Evolutionary conservation across 2,113 vertebrate genomes (phyloP).

Genomic region (Pedetes capensis): DNA sequence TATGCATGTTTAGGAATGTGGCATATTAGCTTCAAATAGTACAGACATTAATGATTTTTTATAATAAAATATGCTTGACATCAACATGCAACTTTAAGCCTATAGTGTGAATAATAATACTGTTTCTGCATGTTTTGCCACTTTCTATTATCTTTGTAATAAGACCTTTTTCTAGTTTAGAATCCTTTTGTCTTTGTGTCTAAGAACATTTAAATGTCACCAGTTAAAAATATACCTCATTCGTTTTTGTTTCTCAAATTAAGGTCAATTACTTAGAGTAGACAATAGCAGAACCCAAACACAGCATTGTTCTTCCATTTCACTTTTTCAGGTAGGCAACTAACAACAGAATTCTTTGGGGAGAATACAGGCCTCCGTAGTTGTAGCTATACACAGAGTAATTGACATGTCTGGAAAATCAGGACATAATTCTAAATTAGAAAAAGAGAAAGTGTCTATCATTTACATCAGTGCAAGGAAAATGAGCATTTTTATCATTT

Average conservation of each 20-base stretch:
- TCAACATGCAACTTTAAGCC: not conserved
- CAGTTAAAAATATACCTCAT: not conserved
- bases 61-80: not conserved
- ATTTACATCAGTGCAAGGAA: not conserved
- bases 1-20: not conserved
- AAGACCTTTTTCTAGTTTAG: not conserved
- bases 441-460: not conserved
- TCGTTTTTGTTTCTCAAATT: slow-evolving; percentile 18
- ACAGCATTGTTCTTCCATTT: not conserved
- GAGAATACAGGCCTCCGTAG: not conserved
- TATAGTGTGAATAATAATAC: not conserved
- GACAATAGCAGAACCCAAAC: not conserved
- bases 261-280: not conserved
- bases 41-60: not conserved
- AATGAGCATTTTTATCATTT: not conserved
- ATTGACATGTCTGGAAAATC: not conserved
- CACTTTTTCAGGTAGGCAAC: not conserved
- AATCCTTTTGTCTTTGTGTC: not conserved
- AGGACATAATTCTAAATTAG: not conserved
- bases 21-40: not conserved
- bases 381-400: not conserved
- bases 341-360: not conserved
- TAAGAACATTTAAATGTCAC: not conserved
- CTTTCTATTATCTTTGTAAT: not conserved
- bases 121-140: not conserved